These are phyloP conservation scores for Drosophila setifemur DNA, from an alignment of 1,140 invertebrate genomes.

Conservation along the genomic window DNA sequence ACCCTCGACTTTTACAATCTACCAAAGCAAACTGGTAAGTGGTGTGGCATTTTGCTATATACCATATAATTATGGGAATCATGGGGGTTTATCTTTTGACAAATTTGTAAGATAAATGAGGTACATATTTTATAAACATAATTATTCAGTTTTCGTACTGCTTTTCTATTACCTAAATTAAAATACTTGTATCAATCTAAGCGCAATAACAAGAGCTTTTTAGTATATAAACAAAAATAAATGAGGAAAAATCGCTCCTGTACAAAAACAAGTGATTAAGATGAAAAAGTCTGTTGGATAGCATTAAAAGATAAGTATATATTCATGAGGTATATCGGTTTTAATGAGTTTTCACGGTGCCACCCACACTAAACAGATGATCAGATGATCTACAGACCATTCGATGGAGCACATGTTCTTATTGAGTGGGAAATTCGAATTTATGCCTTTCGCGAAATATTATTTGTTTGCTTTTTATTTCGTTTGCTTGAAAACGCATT, in stretches of 20 bases:
- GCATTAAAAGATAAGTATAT: too few relatives aligned
- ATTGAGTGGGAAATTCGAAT: conserved; percentile 45
- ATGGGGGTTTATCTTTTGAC: too few relatives aligned
- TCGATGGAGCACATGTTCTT: conserved; percentile 9
- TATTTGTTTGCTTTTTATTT: conserved; percentile 53
- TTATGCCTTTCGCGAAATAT: conserved; percentile 47
- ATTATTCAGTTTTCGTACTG: too few relatives aligned
- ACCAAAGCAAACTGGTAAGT: conserved; percentile 77
- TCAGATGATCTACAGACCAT: conserved; percentile 3
- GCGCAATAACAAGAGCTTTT: too few relatives aligned
- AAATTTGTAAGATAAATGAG: too few relatives aligned
- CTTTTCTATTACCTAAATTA: too few relatives aligned
- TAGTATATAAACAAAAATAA: conserved; percentile 21
- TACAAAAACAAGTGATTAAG: conserved; percentile 1
- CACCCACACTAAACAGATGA: conserved; percentile 2
- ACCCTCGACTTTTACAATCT: conserved; percentile 83
- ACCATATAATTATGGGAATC: neutral
- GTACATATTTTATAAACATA: too few relatives aligned
- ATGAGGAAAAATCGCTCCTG: neutral
- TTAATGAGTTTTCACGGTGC: conserved; percentile 20
- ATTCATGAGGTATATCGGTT: too few relatives aligned
- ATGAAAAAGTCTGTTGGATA: neutral
- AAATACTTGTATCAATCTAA: too few relatives aligned
- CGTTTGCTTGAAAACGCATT: conserved; percentile 29
- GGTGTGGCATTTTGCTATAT: neutral